Conservation (phyloP, 2,797 vertebrate genomes). For the Sarcoramphus papa region DNA sequence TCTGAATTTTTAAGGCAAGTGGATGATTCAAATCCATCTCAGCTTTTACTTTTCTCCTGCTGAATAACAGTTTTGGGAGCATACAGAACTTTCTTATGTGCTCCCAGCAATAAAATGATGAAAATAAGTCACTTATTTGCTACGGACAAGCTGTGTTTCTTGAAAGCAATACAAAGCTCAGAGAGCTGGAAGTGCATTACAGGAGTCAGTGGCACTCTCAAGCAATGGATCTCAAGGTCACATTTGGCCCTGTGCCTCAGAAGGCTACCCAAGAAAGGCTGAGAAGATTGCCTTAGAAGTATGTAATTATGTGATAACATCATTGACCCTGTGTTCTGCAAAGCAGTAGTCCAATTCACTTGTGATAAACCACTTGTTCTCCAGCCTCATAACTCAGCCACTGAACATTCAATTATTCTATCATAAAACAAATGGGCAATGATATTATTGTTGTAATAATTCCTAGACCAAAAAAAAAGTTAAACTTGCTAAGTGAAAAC, state of each 20-base stretch:
- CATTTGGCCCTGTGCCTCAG: neutral
- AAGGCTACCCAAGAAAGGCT: neutral
- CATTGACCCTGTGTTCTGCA: neutral
- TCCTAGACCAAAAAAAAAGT: neutral
- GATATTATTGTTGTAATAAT: neutral
- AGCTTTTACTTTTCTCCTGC: neutral
- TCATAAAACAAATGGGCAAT: neutral
- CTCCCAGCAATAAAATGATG: neutral
- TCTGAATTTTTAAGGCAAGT: neutral
- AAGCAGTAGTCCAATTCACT: neutral
- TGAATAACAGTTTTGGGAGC: neutral
- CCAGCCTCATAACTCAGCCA: neutral
- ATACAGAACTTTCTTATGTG: neutral
- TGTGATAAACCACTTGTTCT: neutral
- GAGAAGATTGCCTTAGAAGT: neutral
- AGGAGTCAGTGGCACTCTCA: neutral
- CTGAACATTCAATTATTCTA: neutral
- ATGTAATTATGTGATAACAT: slow-evolving; percentile 13
- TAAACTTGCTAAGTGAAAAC: neutral
- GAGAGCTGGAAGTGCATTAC: neutral
- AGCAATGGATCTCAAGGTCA: neutral
- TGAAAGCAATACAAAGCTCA: neutral
- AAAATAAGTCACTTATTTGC: neutral
- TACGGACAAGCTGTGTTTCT: neutral
- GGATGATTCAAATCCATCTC: neutral